These are phyloP conservation scores for Lithophane leautieri DNA, from an alignment of 2,888 invertebrate genomes.

Conservation along the genomic window DNA sequence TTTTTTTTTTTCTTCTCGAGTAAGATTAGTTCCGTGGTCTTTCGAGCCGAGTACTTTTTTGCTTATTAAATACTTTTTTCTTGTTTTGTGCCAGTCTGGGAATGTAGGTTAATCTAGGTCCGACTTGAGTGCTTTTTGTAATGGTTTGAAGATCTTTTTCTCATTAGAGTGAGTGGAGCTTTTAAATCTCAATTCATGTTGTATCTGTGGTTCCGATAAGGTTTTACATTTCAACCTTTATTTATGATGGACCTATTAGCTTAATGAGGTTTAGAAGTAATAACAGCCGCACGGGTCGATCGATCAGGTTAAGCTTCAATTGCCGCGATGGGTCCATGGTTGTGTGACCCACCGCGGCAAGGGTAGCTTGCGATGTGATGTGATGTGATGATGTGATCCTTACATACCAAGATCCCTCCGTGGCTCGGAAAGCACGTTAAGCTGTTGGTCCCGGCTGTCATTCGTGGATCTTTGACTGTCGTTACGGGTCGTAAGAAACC, in stretches of 20 bases:
- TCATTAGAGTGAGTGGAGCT: slow-evolving; percentile 15
- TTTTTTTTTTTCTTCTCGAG: slow-evolving; percentile 76
- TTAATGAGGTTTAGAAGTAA: no score
- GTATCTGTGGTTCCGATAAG: neutral
- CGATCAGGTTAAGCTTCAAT: no score
- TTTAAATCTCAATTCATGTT: slow-evolving; percentile 5
- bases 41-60: slow-evolving; percentile 53
- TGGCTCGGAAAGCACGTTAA: no score
- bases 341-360: no score
- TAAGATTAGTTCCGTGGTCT: slow-evolving; percentile 71
- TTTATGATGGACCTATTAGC: neutral
- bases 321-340: no score
- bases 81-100: slow-evolving; percentile 25
- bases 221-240: neutral
- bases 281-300: no score
- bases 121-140: slow-evolving; percentile 29
- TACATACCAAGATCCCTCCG: no score
- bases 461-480: no score
- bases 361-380: no score
- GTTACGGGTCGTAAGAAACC: no score
- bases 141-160: slow-evolving; percentile 31
- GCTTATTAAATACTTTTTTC: slow-evolving; percentile 54
- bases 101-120: slow-evolving; percentile 54
- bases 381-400: no score
- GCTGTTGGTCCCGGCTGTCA: no score